A percentile compares a stretch with the other conserved stretches of the same genome.
Conservation (phyloP, 1,140 invertebrate genomes). For the Pachyrhynchus sulphureomaculatus region DNA sequence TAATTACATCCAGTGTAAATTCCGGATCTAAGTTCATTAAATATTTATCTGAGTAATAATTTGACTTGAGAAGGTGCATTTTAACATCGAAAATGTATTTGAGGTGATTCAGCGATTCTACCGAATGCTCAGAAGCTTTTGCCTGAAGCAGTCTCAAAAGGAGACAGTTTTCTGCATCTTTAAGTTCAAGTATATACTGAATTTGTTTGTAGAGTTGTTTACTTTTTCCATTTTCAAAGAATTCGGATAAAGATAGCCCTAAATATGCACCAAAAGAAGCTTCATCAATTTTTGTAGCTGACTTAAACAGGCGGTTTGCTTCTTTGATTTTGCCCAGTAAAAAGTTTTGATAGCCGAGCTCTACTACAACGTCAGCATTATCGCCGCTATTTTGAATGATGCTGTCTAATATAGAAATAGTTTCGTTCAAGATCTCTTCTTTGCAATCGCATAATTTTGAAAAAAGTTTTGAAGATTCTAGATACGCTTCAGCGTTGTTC, state of each 20-base stretch:
- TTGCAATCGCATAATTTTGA: slow-evolving; percentile 75
- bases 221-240: slow-evolving; percentile 61
- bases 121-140: slow-evolving; percentile 62
- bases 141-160: slow-evolving; percentile 71
- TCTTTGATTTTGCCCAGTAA: slow-evolving; percentile 74
- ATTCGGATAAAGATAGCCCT: slow-evolving; percentile 80
- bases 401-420: slow-evolving; percentile 72
- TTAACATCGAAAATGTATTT: slow-evolving; percentile 73
- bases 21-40: slow-evolving; percentile 79
- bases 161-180: slow-evolving; percentile 59
- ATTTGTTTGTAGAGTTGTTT: slow-evolving; percentile 81
- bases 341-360: slow-evolving; percentile 79
- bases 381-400: slow-evolving; percentile 70
- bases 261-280: slow-evolving; percentile 75
- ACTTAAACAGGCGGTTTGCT: slow-evolving; percentile 71
- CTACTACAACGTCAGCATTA: slow-evolving; percentile 67
- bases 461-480: slow-evolving; percentile 74
- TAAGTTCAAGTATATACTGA: slow-evolving; percentile 82
- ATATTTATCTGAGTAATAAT: slow-evolving; percentile 75
- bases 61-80: slow-evolving; percentile 60
- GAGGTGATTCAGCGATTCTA: slow-evolving; percentile 63
- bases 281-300: slow-evolving; percentile 79
- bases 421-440: slow-evolving; percentile 67
- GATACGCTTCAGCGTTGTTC: slow-evolving; percentile 71
- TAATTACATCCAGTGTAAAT: slow-evolving; percentile 77